A percentile compares a stretch with the other conserved stretches of the same genome.
Evolutionary conservation across 1,140 invertebrate genomes (phyloP).

Genomic region (Penaeus chinensis): DNA sequence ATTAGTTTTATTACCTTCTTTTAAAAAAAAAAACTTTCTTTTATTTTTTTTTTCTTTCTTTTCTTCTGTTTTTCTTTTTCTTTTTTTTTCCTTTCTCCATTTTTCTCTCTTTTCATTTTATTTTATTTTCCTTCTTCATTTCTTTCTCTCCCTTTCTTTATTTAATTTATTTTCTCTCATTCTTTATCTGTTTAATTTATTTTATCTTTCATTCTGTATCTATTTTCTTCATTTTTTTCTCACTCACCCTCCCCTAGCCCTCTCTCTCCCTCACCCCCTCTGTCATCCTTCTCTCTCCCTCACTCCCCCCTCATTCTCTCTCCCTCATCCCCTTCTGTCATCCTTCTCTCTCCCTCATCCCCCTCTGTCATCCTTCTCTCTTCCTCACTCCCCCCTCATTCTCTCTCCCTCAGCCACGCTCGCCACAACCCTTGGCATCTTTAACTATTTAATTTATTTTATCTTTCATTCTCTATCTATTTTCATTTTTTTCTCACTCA

Average conservation of each 20-base stretch:
- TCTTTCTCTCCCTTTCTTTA: too few species aligned
- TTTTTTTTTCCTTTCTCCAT: too few species aligned
- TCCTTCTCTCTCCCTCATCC: too few species aligned
- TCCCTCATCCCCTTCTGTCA: too few species aligned
- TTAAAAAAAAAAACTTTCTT: neutral
- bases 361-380: too few species aligned
- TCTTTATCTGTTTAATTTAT: neutral
- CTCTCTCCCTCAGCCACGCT: conserved; percentile 68
- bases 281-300: neutral
- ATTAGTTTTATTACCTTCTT: too few species aligned
- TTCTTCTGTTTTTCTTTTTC: too few species aligned
- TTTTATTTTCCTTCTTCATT: too few species aligned
- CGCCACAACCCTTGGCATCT: conserved; percentile 69
- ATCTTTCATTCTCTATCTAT: neutral
- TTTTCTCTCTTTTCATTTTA: too few species aligned
- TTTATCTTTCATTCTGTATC: neutral
- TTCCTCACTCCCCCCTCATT: conserved; percentile 65
- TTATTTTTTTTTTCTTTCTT: neutral
- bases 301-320: too few species aligned
- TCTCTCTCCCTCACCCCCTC: too few species aligned
- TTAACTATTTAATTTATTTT: conserved; percentile 4
- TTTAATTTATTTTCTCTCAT: neutral
- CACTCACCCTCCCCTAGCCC: neutral
- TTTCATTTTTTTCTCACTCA: conserved; percentile 5
- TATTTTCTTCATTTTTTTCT: neutral